These are phyloP conservation scores for Leptinotarsa juncta DNA, from an alignment of 2,888 invertebrate species.

Conservation along the genomic window DNA sequence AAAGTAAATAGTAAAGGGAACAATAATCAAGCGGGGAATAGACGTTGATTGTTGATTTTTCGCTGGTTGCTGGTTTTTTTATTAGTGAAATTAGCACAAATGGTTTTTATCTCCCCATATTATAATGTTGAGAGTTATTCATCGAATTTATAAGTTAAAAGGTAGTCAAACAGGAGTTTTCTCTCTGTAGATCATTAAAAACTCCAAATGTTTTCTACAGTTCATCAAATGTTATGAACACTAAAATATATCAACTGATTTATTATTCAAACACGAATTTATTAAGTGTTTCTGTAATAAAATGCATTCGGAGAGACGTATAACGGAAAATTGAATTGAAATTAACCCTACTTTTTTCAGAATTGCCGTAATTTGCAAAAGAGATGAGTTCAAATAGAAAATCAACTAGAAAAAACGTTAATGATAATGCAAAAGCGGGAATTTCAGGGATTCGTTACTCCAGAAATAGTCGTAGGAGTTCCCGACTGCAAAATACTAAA, in stretches of 20 bases:
- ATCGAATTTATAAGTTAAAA: neutral
- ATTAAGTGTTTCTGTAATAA: neutral
- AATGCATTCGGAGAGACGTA: neutral
- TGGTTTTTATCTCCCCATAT: no score
- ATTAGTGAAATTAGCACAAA: neutral
- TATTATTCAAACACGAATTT: neutral
- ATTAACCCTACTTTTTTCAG: constrained; percentile 19
- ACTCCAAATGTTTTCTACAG: neutral
- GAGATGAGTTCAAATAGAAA: constrained; percentile 6
- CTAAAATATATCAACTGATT: neutral
- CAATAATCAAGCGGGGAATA: no score
- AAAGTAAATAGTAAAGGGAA: no score
- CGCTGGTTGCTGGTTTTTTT: no score
- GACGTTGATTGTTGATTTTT: no score
- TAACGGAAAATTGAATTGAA: neutral
- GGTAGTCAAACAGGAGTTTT: neutral
- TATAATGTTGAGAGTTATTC: neutral
- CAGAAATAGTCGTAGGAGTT: constrained; percentile 16
- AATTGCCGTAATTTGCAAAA: neutral
- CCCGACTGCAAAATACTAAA: constrained; percentile 13
- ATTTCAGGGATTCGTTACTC: neutral
- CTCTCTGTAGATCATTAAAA: neutral
- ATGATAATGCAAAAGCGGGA: neutral
- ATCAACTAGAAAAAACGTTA: neutral
- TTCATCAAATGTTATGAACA: neutral